Conservation (phyloP, 2,113 vertebrate genomes). For the Semnopithecus entellus region DNA sequence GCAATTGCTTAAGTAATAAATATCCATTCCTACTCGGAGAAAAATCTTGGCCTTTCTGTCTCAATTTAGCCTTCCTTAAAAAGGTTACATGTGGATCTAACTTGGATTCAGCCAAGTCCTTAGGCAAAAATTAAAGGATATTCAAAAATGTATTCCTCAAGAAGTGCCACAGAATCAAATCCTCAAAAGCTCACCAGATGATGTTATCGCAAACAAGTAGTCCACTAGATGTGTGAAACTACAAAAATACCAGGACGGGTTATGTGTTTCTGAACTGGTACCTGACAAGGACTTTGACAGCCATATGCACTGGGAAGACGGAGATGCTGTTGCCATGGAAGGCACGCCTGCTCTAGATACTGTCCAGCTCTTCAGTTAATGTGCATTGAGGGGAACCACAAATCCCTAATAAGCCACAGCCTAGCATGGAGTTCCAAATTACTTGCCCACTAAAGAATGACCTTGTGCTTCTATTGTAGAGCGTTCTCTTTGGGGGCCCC, state of each 20-base stretch:
- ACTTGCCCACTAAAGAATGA: background rate
- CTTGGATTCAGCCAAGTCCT: background rate
- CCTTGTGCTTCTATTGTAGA: background rate
- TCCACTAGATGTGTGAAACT: background rate
- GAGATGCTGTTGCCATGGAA: background rate
- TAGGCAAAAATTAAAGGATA: constrained; percentile 1
- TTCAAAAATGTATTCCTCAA: background rate
- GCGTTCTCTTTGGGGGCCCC: background rate
- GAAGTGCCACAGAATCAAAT: background rate
- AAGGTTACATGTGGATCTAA: background rate
- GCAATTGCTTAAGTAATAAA: constrained; percentile 1
- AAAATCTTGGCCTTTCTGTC: background rate
- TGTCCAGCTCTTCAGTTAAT: background rate
- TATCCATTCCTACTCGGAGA: background rate
- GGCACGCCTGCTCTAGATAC: accelerated
- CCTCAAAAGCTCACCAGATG: background rate
- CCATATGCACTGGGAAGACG: accelerated
- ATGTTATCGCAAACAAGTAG: background rate
- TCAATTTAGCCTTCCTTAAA: background rate
- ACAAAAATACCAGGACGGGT: accelerated
- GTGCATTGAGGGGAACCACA: background rate
- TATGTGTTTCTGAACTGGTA: background rate
- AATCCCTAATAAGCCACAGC: background rate
- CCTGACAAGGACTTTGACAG: background rate
- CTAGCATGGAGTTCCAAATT: background rate